phyloP scores from a whole-genome alignment of 2,797 vertebrate species.

The Acropternis orthonyx region DNA sequence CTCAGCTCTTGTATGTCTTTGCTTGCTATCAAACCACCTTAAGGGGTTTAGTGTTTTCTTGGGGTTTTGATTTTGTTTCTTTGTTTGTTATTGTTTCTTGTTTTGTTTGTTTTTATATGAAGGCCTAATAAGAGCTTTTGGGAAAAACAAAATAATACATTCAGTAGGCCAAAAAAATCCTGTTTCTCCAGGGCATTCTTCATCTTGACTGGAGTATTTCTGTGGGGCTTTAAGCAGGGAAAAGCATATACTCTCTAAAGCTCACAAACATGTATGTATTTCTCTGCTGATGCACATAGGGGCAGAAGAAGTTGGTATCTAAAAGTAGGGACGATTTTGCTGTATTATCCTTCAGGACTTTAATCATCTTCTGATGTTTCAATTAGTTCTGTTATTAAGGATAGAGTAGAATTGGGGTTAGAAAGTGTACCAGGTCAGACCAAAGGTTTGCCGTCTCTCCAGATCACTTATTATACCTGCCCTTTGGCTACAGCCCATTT shows the following conservation, averaged over 20 bases:
- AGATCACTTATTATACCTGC: background rate
- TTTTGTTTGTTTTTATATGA: background rate
- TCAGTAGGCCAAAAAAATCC: background rate
- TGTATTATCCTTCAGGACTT: background rate
- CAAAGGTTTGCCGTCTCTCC: background rate
- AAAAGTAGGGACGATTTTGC: background rate
- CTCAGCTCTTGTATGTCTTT: background rate
- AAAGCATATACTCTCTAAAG: background rate
- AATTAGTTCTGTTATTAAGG: background rate
- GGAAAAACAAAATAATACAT: background rate
- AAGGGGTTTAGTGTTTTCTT: background rate
- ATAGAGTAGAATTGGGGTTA: background rate
- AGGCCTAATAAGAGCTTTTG: background rate
- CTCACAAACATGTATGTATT: background rate
- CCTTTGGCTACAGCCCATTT: background rate
- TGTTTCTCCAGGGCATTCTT: background rate
- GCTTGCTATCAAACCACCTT: background rate
- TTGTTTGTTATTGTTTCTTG: background rate
- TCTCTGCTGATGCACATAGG: background rate
- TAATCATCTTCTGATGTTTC: background rate
- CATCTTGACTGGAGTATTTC: background rate
- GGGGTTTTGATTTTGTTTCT: background rate
- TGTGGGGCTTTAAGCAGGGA: background rate
- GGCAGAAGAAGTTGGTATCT: background rate
- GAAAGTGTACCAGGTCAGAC: background rate